Evolutionary conservation across 2,797 vertebrate genomes (phyloP).

Genomic region (Xenopus petersii): DNA sequence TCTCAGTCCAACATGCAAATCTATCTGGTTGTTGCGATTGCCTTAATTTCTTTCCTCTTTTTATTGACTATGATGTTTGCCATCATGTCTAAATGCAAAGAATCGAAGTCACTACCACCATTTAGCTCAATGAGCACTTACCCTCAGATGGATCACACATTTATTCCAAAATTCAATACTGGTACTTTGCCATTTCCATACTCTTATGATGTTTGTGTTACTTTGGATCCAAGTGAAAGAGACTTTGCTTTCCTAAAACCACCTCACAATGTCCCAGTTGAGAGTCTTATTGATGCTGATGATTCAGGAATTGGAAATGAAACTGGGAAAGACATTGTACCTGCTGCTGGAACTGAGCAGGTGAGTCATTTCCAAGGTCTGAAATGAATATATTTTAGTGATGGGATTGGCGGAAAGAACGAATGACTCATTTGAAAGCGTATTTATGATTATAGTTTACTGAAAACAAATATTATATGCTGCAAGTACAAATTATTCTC

Average conservation of each 20-base stretch:
- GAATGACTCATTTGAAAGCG: too few species aligned
- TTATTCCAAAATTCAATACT: constrained; percentile 37
- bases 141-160: background rate
- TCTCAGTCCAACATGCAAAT: constrained; percentile 28
- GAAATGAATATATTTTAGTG: too few species aligned
- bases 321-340: constrained; percentile 1
- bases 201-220: constrained; percentile 52
- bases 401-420: too few species aligned
- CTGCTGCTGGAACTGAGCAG: constrained; percentile 4
- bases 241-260: constrained; percentile 49
- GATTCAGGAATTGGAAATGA: background rate
- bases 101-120: constrained; percentile 9
- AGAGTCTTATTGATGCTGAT: background rate
- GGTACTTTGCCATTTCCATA: constrained; percentile 52
- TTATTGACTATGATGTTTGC: constrained; percentile 25
- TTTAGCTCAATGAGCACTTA: constrained; percentile 15
- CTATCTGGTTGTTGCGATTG: constrained; percentile 30
- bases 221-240: constrained; percentile 40
- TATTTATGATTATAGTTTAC: too few species aligned
- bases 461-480: too few species aligned
- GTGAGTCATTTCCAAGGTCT: constrained; percentile 34
- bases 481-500: too few species aligned
- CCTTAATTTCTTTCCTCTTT: constrained; percentile 33
- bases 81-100: constrained; percentile 25
- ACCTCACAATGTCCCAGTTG: background rate